phyloP scores from a whole-genome alignment of 2,888 invertebrate genomes.

The Temnothorax rugatulus region DNA sequence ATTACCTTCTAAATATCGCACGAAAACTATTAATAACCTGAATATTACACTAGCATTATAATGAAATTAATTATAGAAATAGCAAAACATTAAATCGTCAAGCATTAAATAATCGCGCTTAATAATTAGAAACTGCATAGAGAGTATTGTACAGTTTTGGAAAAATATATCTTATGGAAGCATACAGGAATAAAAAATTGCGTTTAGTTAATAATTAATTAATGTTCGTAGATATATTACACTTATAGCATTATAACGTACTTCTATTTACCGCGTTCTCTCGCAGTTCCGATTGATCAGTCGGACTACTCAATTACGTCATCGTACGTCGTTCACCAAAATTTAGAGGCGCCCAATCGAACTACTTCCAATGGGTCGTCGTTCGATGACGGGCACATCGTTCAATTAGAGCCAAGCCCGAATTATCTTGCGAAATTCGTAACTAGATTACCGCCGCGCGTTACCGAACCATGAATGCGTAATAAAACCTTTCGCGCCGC shows the following conservation, averaged over 20 bases:
- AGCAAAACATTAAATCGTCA: too few species aligned
- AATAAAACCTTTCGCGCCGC: slow-evolving; percentile 43
- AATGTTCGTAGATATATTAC: not conserved
- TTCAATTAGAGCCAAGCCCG: slow-evolving; percentile 40
- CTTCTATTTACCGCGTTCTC: not conserved
- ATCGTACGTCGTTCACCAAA: slow-evolving; percentile 37
- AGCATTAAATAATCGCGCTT: too few species aligned
- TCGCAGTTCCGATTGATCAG: slow-evolving; percentile 28
- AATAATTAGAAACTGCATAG: too few species aligned
- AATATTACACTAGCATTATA: too few species aligned
- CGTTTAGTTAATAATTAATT: not conserved
- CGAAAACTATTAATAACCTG: too few species aligned
- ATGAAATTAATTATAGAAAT: too few species aligned
- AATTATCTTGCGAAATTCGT: slow-evolving; percentile 50
- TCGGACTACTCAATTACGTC: slow-evolving; percentile 42
- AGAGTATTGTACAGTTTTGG: too few species aligned
- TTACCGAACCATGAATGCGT: slow-evolving; percentile 38
- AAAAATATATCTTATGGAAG: too few species aligned
- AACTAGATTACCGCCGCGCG: slow-evolving; percentile 33
- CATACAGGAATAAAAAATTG: not conserved
- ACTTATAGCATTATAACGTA: not conserved
- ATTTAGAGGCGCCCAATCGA: slow-evolving; percentile 40
- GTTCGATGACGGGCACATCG: slow-evolving; percentile 36
- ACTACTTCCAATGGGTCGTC: slow-evolving; percentile 40
- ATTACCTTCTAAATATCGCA: too few species aligned